Conservation (phyloP, 2,888 invertebrate species). For the Matsumyia berberina region DNA sequence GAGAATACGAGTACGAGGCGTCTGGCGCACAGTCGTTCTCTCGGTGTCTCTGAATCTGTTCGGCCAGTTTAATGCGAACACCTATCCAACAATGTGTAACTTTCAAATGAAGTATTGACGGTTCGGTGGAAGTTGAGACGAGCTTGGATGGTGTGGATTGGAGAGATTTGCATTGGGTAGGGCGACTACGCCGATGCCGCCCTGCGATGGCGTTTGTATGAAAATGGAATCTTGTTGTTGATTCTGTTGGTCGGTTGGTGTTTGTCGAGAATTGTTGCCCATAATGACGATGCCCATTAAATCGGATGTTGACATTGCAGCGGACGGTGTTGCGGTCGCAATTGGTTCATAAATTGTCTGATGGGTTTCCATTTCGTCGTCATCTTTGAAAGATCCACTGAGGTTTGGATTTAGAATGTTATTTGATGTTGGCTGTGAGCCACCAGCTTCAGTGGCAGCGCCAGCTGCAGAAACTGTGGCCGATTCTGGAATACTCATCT, state of each 20-base stretch:
- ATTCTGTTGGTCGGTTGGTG: slow-evolving; percentile 16
- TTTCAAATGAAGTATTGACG: slow-evolving; percentile 79
- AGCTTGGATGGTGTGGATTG: slow-evolving; percentile 40
- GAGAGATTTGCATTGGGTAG: slow-evolving; percentile 79
- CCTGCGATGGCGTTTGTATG: slow-evolving; percentile 82
- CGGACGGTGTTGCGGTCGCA: slow-evolving; percentile 77
- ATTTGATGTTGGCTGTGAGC: slow-evolving; percentile 79
- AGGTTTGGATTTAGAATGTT: slow-evolving; percentile 84
- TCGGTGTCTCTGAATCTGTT: slow-evolving; percentile 11
- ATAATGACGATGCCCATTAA: slow-evolving; percentile 53
- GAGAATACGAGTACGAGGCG: slow-evolving; percentile 15
- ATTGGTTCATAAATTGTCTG: slow-evolving; percentile 83
- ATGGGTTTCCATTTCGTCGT: slow-evolving; percentile 78
- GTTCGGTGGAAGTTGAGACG: slow-evolving; percentile 57
- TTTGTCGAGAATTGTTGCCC: slow-evolving; percentile 46
- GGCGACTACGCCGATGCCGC: slow-evolving; percentile 83
- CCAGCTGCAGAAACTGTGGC: slow-evolving; percentile 21
- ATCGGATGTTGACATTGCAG: slow-evolving; percentile 51
- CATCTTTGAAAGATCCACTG: slow-evolving; percentile 84
- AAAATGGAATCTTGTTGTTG: slow-evolving; percentile 80
- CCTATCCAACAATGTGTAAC: slow-evolving; percentile 29
- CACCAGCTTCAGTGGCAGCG: slow-evolving; percentile 31
- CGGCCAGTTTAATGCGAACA: neutral
- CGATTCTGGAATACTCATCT: slow-evolving; percentile 32
- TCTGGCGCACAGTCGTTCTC: neutral